phyloP scores from a whole-genome alignment of 1,140 invertebrate species.

The Anadara kagoshimensis region DNA sequence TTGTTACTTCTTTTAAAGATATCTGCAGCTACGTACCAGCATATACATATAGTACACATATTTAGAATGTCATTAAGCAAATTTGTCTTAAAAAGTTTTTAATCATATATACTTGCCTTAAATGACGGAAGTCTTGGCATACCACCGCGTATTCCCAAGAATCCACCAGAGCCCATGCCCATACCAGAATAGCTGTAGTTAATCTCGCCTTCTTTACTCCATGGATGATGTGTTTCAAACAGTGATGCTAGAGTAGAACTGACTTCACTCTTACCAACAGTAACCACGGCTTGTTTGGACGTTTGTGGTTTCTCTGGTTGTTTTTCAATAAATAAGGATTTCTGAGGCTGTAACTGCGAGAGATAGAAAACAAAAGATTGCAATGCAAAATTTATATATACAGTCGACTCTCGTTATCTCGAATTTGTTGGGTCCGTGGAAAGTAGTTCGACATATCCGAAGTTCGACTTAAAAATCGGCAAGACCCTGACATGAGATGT shows the following conservation, averaged over 20 bases:
- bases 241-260: constrained; percentile 68
- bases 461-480: too few relatives aligned
- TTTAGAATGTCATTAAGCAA: too few relatives aligned
- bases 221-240: constrained; percentile 71
- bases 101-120: constrained; percentile 76
- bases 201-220: constrained; percentile 65
- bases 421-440: too few relatives aligned
- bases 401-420: too few relatives aligned
- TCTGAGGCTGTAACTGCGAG: constrained; percentile 12
- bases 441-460: too few relatives aligned
- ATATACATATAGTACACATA: too few relatives aligned
- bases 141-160: constrained; percentile 90
- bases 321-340: not conserved
- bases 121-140: constrained; percentile 98
- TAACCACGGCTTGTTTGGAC: constrained; percentile 26
- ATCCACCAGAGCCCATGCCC: constrained; percentile 59
- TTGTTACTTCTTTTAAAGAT: too few relatives aligned
- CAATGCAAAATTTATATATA: too few relatives aligned
- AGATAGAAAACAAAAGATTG: too few relatives aligned
- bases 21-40: too few relatives aligned
- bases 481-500: too few relatives aligned
- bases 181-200: constrained; percentile 76
- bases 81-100: not conserved
- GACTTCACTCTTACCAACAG: constrained; percentile 53
- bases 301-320: constrained; percentile 30